These are phyloP conservation scores for Thinocorus orbignyianus DNA, from an alignment of 2,113 vertebrate genomes.

Conservation along the genomic window DNA sequence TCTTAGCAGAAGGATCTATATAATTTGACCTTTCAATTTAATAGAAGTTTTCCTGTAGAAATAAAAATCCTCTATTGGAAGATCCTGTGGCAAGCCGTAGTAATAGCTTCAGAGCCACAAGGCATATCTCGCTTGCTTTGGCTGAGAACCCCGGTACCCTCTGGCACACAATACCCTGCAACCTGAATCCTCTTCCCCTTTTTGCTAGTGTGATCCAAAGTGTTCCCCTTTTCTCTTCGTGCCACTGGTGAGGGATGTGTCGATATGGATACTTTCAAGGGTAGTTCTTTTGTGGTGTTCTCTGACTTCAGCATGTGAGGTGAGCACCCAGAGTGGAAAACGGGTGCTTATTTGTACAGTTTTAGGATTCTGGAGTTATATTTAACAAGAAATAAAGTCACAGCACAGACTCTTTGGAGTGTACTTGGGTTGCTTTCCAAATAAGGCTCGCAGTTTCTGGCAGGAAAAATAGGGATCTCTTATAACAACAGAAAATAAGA, in stretches of 20 bases:
- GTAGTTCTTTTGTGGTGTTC: not conserved
- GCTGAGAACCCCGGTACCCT: not conserved
- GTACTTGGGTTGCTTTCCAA: slow-evolving; percentile 17
- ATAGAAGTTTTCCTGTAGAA: not conserved
- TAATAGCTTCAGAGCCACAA: not conserved
- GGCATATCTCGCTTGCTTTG: not conserved
- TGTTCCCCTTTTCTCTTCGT: not conserved
- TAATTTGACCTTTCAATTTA: not conserved
- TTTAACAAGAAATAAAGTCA: slow-evolving; percentile 42
- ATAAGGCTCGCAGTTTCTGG: slow-evolving; percentile 25
- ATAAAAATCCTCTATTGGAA: not conserved
- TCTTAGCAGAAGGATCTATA: not conserved
- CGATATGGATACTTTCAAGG: not conserved
- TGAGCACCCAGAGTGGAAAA: slow-evolving; percentile 1
- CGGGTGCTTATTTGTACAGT: not conserved
- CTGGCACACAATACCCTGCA: not conserved
- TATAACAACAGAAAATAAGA: slow-evolving; percentile 9
- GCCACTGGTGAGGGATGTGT: not conserved
- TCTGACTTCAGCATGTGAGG: not conserved
- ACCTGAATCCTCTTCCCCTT: not conserved
- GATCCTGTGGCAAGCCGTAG: not conserved
- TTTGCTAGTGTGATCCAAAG: not conserved
- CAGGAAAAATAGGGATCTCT: slow-evolving; percentile 5
- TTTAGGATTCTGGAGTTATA: slow-evolving; percentile 12
- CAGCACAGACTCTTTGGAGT: not conserved